These are phyloP conservation scores for Macroglossus sobrinus DNA, from an alignment of 2,113 vertebrate species.

Conservation along the genomic window DNA sequence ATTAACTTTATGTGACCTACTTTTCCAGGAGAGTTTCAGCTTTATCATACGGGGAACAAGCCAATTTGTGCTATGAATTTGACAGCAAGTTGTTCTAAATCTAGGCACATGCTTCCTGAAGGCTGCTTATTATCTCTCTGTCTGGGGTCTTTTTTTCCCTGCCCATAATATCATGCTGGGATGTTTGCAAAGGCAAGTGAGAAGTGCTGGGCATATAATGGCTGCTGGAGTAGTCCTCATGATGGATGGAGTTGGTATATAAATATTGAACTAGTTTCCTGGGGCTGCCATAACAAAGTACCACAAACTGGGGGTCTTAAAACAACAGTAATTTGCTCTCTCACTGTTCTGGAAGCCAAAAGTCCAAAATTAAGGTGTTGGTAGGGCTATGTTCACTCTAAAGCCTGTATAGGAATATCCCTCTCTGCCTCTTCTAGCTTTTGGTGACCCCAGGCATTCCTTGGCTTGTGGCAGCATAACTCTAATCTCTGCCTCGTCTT, in stretches of 20 bases:
- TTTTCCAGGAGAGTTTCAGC: not conserved
- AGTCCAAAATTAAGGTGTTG: not conserved
- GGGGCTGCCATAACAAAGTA: not conserved
- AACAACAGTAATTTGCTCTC: not conserved
- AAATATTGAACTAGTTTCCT: not conserved
- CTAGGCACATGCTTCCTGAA: not conserved
- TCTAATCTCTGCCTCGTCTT: not conserved
- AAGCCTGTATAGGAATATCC: not conserved
- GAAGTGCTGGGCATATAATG: not conserved
- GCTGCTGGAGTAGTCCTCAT: not conserved
- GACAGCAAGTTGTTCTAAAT: not conserved
- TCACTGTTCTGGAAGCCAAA: not conserved
- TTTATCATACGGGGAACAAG: not conserved
- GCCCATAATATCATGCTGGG: not conserved
- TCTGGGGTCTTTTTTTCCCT: not conserved
- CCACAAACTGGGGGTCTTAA: not conserved
- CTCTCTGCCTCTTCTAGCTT: not conserved
- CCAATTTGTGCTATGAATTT: not conserved
- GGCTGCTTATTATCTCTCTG: not conserved
- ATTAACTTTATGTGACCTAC: not conserved
- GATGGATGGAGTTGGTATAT: not conserved
- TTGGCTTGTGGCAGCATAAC: not conserved
- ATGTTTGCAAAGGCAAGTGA: not conserved
- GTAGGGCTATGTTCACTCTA: not conserved
- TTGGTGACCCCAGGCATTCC: too few relatives aligned